Evolutionary conservation across 2,113 vertebrate genomes (phyloP).

Genomic region (Rhabdornis inornatus): DNA sequence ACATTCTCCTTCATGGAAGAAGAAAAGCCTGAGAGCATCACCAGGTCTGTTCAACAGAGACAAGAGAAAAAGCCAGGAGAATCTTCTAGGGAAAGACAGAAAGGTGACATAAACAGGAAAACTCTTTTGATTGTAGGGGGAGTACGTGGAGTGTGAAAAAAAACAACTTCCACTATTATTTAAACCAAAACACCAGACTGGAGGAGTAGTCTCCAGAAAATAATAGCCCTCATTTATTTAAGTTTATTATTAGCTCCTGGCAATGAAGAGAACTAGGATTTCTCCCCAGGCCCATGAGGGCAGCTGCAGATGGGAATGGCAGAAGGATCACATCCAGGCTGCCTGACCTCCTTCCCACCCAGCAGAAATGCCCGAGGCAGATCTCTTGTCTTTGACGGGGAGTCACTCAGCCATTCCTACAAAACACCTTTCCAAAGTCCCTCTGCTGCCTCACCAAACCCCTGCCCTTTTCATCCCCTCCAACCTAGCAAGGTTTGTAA

Average conservation of each 20-base stretch:
- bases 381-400: neutral
- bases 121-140: neutral
- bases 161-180: neutral
- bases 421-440: neutral
- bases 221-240: neutral
- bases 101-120: neutral
- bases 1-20: neutral
- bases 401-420: neutral
- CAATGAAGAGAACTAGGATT: neutral
- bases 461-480: neutral
- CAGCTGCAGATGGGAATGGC: neutral
- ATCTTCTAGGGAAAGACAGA: neutral
- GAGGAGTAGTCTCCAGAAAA: neutral
- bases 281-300: neutral
- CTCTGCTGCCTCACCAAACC: neutral
- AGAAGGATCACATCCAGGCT: neutral
- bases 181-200: neutral
- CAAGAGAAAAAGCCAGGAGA: neutral
- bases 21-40: neutral
- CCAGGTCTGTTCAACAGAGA: neutral
- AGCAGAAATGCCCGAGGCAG: fast-evolving
- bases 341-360: neutral
- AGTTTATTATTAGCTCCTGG: neutral
- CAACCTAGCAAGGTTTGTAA: neutral
- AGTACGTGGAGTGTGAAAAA: neutral